phyloP scores from a whole-genome alignment of 2,888 invertebrate genomes.

The Folsomia manolachei region DNA sequence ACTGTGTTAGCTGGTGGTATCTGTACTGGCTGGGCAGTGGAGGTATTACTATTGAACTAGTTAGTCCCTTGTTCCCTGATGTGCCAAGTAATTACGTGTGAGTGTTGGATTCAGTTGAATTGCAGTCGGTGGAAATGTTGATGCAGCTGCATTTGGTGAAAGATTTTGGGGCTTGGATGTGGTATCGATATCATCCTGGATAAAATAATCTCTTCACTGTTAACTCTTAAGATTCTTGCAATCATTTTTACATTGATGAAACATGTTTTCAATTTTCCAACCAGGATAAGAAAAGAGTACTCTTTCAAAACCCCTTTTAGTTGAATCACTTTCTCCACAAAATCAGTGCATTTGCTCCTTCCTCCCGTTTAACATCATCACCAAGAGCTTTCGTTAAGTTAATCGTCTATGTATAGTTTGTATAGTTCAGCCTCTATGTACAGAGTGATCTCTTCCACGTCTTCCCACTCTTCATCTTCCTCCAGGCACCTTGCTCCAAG shows the following conservation, averaged over 20 bases:
- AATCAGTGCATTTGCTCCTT: neutral
- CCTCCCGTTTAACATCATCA: neutral
- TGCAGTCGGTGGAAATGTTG: no score
- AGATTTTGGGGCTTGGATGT: no score
- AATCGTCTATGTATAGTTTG: no score
- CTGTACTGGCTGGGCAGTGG: no score
- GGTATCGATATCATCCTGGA: no score
- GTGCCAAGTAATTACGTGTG: conserved; percentile 12
- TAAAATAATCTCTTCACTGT: no score
- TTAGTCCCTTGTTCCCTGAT: conserved; percentile 5
- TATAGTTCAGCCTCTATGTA: neutral
- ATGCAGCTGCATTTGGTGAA: no score
- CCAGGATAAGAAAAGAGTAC: no score
- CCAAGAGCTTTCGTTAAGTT: neutral
- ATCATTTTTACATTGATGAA: no score
- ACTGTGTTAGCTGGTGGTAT: no score
- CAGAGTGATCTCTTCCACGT: neutral
- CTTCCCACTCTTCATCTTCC: neutral
- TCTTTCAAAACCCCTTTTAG: no score
- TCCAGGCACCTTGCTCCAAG: neutral
- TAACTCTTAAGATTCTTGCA: no score
- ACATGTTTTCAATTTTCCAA: neutral
- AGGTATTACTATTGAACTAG: neutral
- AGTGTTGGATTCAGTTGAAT: neutral
- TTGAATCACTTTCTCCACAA: neutral